Conservation (phyloP, 2,113 vertebrate species). For the Calidris pygmaea region DNA sequence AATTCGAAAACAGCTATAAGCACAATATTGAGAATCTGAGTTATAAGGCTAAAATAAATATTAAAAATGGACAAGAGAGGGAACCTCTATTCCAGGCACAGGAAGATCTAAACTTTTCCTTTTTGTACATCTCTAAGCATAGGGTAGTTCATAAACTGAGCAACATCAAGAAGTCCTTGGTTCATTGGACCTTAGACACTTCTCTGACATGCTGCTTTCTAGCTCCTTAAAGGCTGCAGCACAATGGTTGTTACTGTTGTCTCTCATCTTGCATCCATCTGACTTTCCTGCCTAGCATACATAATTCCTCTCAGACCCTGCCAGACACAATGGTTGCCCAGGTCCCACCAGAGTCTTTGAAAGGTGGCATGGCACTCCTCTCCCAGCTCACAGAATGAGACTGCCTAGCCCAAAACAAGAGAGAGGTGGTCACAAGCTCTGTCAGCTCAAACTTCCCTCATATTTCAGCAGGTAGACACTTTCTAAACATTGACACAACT, state of each 20-base stretch:
- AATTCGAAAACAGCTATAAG: not conserved
- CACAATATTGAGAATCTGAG: not conserved
- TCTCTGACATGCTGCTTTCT: not conserved
- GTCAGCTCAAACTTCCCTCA: not conserved
- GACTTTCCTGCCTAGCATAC: not conserved
- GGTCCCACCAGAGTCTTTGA: not conserved
- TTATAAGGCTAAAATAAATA: not conserved
- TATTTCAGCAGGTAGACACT: not conserved
- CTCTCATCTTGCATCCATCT: not conserved
- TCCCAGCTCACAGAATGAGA: not conserved
- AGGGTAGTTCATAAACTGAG: not conserved
- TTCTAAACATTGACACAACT: not conserved
- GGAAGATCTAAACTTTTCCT: not conserved
- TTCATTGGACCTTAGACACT: not conserved
- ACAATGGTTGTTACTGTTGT: not conserved
- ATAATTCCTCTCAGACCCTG: not conserved
- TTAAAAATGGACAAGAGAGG: not conserved
- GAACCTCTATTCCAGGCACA: not conserved
- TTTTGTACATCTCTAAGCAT: not conserved
- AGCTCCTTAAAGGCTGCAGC: not conserved
- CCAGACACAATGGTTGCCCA: not conserved
- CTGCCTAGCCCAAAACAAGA: not conserved
- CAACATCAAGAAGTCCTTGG: not conserved
- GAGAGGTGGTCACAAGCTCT: not conserved
- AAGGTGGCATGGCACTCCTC: not conserved